Base-by-base conservation (phyloP, 2,797 vertebrate genomes). In the Avahi laniger region DNA sequence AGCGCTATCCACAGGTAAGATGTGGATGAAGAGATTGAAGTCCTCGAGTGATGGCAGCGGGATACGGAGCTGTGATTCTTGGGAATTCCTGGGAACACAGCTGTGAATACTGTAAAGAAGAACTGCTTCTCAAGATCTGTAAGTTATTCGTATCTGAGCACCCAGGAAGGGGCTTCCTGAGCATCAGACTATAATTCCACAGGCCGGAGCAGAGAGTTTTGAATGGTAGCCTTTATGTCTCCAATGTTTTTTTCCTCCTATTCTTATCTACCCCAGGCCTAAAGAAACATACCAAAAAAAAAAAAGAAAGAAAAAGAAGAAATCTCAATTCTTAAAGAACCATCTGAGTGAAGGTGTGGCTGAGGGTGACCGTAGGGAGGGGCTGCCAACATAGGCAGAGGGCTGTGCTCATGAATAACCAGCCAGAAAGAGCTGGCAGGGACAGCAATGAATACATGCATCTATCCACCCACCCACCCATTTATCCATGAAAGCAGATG, bases 1-100 rank as follows among this genome's bases (percentile, higher is more conserved):
- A 67, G 38, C 8, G 1, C 48, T 13, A 41, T 13, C 57, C 57
- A 30, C 13, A 72, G 54, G 38, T 13, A 20, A 72, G 69, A 52
- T 2, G 22, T 28, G 17, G 52, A 35, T 0, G 22, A 46, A 9
- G 22, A 78, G 67, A 33, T 28, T 59, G 35, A 33, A 13, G 26
- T 17, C 26, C 14, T 50, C 4, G 59, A 73, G 43, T 1, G 3
- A 41, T 2, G 38, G 15, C 2, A 0, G 11, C 13, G 46, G 69
- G 24, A 8, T 5, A 0, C 4, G 7, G 75, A 38, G 12, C 28
- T 5, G 5, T 69, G 30, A 54, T 5, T n/a, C 22, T 26, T 1
- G 11, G 26, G 50, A 48, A 43, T 15, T 17, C 20, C 15, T 8
- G 2, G 46, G 10, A 59, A 75, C 7, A 12, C 1, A 18, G 75